Evolutionary conservation across 2,888 invertebrate genomes (phyloP).

Genomic region (Exephanes ischioxanthus): DNA sequence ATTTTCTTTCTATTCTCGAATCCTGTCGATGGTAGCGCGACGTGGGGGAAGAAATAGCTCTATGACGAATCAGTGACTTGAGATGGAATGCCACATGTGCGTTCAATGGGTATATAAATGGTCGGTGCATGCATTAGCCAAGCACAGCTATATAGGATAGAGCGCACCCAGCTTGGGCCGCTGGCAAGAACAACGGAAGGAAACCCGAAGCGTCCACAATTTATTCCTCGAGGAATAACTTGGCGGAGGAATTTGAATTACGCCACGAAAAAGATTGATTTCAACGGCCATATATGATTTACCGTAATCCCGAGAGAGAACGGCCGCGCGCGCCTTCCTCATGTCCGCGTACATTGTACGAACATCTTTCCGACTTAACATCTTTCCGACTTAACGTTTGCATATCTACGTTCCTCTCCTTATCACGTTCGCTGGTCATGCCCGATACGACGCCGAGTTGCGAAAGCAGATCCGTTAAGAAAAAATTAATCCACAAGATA

Average conservation of each 20-base stretch:
- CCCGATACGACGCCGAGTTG: not conserved
- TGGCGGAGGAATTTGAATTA: slow-evolving; percentile 28
- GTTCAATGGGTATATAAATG: slow-evolving; percentile 17
- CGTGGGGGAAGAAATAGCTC: not conserved
- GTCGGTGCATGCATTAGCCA: slow-evolving; percentile 25
- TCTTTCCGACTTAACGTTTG: slow-evolving; percentile 24
- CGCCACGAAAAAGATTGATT: slow-evolving; percentile 49
- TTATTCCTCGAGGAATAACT: slow-evolving; percentile 34
- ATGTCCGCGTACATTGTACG: slow-evolving; percentile 9
- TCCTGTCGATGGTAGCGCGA: not conserved
- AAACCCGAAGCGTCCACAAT: slow-evolving; percentile 43
- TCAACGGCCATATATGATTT: slow-evolving; percentile 55
- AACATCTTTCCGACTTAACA: slow-evolving; percentile 22
- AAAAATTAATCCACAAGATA: slow-evolving; percentile 36
- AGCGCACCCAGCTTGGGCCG: not conserved
- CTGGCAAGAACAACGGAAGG: slow-evolving; percentile 42
- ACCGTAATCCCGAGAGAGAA: slow-evolving; percentile 52
- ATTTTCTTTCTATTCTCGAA: not conserved
- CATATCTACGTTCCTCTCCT: not conserved
- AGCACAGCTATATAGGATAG: not conserved
- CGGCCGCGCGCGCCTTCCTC: not conserved
- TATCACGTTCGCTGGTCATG: not conserved
- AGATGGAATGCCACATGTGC: not conserved
- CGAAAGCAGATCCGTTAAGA: slow-evolving; percentile 23
- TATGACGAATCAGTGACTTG: slow-evolving; percentile 4